Conservation (phyloP, 1,140 invertebrate genomes). For the Ooceraea biroi region DNA sequence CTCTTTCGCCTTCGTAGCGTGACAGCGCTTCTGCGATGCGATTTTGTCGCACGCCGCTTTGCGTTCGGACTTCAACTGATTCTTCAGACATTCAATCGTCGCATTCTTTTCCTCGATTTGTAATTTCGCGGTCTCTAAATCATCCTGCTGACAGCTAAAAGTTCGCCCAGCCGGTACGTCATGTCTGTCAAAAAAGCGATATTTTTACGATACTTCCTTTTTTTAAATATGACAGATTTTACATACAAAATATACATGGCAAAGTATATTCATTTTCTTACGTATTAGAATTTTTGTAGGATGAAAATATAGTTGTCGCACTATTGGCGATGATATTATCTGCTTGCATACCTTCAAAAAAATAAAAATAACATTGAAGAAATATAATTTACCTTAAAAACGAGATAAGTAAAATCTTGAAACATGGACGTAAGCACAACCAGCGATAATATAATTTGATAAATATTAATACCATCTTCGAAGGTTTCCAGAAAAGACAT, state of each 20-base stretch:
- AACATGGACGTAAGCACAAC: constrained; percentile 2
- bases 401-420: background rate
- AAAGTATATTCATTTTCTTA: constrained; percentile 7
- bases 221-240: background rate
- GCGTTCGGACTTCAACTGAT: constrained; percentile 83
- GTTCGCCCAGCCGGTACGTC: background rate
- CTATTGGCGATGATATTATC: background rate
- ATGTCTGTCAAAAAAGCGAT: background rate
- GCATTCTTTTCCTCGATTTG: constrained; percentile 85
- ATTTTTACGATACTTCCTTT: background rate
- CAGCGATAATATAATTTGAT: background rate
- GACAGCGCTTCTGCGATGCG: constrained; percentile 80
- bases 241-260: background rate
- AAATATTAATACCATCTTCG: constrained; percentile 71
- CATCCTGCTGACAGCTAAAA: constrained; percentile 69
- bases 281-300: constrained; percentile 25
- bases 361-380: background rate
- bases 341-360: background rate
- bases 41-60: constrained; percentile 82
- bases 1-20: constrained; percentile 83
- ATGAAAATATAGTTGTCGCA: background rate
- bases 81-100: constrained; percentile 81
- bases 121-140: constrained; percentile 78
- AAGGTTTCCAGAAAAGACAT: constrained; percentile 80
- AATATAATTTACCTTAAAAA: constrained; percentile 12